Conservation (phyloP, 2,888 invertebrate genomes). For the Didymodactylos carnosus region DNA sequence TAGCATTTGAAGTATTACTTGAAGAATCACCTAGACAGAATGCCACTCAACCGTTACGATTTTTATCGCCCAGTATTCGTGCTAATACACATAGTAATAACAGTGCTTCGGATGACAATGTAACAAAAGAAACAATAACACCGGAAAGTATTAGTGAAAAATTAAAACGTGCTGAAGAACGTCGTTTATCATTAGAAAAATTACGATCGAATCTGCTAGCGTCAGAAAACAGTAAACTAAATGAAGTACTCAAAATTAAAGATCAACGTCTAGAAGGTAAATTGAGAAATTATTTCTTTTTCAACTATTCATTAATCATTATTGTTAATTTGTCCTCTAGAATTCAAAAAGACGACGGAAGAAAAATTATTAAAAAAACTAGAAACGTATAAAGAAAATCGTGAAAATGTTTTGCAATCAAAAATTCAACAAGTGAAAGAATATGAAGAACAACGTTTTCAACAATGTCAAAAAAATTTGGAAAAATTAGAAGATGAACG, state of each 20-base stretch:
- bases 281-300: too few species aligned
- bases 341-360: neutral
- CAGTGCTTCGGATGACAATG: too few species aligned
- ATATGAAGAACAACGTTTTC: neutral
- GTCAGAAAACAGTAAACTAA: neutral
- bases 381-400: neutral
- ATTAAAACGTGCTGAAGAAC: neutral
- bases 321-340: too few species aligned
- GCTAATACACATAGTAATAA: too few species aligned
- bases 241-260: neutral
- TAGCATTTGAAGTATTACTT: neutral
- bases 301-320: too few species aligned
- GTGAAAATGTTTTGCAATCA: neutral
- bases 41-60: neutral
- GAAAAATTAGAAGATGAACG: neutral
- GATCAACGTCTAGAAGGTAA: neutral
- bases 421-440: neutral
- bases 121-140: neutral
- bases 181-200: neutral
- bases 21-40: neutral
- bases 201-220: neutral
- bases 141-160: neutral
- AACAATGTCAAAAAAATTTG: neutral
- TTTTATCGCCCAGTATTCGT: neutral
- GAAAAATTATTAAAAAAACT: neutral